phyloP scores from a whole-genome alignment of 1,140 invertebrate genomes.

The Aphidius ervi region DNA sequence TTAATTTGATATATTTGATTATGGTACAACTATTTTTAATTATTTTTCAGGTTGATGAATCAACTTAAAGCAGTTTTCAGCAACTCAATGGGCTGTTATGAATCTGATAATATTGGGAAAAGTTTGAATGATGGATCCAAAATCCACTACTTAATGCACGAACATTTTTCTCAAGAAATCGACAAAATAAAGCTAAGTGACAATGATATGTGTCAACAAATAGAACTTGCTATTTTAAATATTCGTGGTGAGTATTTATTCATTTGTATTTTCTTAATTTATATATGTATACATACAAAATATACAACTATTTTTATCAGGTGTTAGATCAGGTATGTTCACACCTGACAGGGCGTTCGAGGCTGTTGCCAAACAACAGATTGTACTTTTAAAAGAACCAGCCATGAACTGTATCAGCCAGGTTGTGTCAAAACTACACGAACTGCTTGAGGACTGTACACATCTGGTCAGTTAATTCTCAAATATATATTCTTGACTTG shows the following conservation, averaged over 20 bases:
- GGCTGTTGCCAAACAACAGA: conserved; percentile 99
- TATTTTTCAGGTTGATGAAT: conserved; percentile 87
- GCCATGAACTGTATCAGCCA: conserved; percentile 97
- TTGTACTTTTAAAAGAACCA: conserved; percentile 92
- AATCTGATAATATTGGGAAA: conserved; percentile 90
- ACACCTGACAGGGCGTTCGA: conserved; percentile 99
- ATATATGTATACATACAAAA: no score
- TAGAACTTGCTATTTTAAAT: conserved; percentile 98
- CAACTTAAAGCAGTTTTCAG: conserved; percentile 97
- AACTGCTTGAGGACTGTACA: conserved; percentile 90
- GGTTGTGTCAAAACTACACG: conserved; percentile 91
- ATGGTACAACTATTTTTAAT: conserved; percentile 19
- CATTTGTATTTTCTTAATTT: not conserved
- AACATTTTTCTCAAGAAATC: conserved; percentile 99
- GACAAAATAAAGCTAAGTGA: conserved; percentile 99
- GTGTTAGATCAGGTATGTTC: conserved; percentile 90
- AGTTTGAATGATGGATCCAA: conserved; percentile 98
- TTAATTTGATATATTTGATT: conserved; percentile 15
- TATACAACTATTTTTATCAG: conserved; percentile 33
- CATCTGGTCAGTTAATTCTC: conserved; percentile 67
- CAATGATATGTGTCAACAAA: conserved; percentile 94
- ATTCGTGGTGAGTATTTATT: conserved; percentile 77
- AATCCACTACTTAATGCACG: conserved; percentile 98
- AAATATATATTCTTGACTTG: conserved; percentile 30
- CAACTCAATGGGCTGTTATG: conserved; percentile 95